These are phyloP conservation scores for Solen grandis DNA, from an alignment of 1,140 invertebrate genomes.

Conservation along the genomic window DNA sequence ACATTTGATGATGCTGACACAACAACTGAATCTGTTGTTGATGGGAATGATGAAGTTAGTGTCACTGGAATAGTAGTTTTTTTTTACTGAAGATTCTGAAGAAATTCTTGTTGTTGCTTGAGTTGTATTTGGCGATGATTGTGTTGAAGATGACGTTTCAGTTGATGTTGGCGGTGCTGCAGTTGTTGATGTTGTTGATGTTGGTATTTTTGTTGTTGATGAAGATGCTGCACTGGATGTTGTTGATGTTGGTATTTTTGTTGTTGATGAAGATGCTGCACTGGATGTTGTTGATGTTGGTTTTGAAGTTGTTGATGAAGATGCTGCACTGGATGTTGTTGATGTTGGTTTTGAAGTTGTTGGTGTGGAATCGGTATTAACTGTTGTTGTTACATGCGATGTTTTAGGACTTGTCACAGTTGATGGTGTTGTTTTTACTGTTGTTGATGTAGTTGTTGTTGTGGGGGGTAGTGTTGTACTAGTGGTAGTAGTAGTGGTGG, in stretches of 20 bases:
- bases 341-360: neutral
- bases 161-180: neutral
- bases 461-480: neutral
- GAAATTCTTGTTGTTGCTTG: neutral
- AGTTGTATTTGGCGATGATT: neutral
- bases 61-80: neutral
- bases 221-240: neutral
- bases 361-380: neutral
- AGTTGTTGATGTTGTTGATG: slow-evolving; percentile 5
- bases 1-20: neutral
- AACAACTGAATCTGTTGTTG: neutral
- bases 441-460: neutral
- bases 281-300: neutral
- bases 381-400: neutral
- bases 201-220: slow-evolving; percentile 1
- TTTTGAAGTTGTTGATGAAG: slow-evolving; percentile 1
- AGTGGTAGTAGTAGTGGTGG: neutral
- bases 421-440: neutral
- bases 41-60: neutral
- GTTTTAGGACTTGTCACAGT: neutral
- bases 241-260: neutral
- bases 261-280: slow-evolving; percentile 1
- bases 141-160: neutral
- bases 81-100: neutral
- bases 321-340: neutral